phyloP scores from a whole-genome alignment of 2,888 invertebrate genomes.

The Pharmacophagus antenor region DNA sequence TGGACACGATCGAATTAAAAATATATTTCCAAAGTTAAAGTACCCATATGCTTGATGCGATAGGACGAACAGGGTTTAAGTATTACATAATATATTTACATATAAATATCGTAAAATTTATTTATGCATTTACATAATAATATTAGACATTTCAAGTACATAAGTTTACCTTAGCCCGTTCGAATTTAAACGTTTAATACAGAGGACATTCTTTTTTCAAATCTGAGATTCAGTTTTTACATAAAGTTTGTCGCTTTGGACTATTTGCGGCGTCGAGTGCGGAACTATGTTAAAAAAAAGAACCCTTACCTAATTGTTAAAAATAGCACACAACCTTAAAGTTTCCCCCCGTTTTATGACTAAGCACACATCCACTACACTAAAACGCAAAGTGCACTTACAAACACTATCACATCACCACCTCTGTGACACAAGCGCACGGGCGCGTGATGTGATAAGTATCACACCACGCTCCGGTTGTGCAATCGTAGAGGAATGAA shows the following conservation, averaged over 20 bases:
- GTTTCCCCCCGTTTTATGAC: slow-evolving; percentile 50
- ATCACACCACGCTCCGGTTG: not conserved
- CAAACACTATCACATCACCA: slow-evolving; percentile 40
- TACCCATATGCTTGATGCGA: slow-evolving; percentile 40
- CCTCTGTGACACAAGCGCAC: no score
- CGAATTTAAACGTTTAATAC: slow-evolving; percentile 33
- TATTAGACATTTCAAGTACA: slow-evolving; percentile 36
- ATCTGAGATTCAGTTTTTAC: slow-evolving; percentile 43
- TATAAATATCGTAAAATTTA: slow-evolving; percentile 40
- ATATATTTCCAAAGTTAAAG: slow-evolving; percentile 37
- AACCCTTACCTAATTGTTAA: slow-evolving; percentile 26
- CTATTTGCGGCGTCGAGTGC: slow-evolving; percentile 16
- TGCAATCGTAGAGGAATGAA: slow-evolving; percentile 39
- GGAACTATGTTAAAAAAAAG: slow-evolving; percentile 8
- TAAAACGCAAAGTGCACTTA: slow-evolving; percentile 52
- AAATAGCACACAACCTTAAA: slow-evolving; percentile 73
- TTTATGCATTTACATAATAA: slow-evolving; percentile 24
- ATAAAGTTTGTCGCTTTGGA: slow-evolving; percentile 37
- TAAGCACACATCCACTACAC: slow-evolving; percentile 54
- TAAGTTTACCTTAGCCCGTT: slow-evolving; percentile 42
- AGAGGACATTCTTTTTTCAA: slow-evolving; percentile 14
- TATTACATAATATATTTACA: slow-evolving; percentile 39
- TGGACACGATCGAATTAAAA: slow-evolving; percentile 51
- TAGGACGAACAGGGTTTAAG: slow-evolving; percentile 13
- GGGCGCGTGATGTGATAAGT: no score